Percentiles rank a stretch among this genome's conserved stretches.
phyloP scores from a whole-genome alignment of 2,888 invertebrate genomes.

The Oscheius myriophilus region DNA sequence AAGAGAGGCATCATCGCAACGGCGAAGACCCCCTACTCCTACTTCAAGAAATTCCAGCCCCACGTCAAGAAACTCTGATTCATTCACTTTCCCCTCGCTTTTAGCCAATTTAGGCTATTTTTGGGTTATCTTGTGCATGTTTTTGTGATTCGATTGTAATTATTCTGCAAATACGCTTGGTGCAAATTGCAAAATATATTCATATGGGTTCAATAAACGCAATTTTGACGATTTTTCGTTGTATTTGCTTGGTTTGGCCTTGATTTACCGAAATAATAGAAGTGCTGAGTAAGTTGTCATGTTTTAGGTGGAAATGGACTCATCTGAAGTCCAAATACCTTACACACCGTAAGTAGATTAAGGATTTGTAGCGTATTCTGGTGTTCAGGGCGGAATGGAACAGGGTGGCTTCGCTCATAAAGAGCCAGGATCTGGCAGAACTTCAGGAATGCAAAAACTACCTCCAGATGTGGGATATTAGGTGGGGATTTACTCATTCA shows the following conservation, averaged over 20 bases:
- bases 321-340: not conserved
- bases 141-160: not conserved
- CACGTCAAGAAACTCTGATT: not conserved
- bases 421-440: conserved; percentile 35
- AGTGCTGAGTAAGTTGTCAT: too few species aligned
- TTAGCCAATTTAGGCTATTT: not conserved
- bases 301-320: not conserved
- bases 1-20: conserved; percentile 62
- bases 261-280: too few species aligned
- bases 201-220: not conserved
- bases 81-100: not conserved
- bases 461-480: conserved; percentile 44
- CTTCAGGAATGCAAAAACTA: conserved; percentile 41
- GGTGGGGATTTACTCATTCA: too few species aligned
- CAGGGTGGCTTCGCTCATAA: conserved; percentile 36
- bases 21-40: conserved; percentile 51
- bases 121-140: conserved; percentile 8
- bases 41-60: conserved; percentile 45
- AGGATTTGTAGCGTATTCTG: not conserved
- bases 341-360: conserved; percentile 18
- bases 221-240: not conserved
- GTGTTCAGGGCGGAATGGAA: conserved; percentile 53
- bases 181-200: too few species aligned
- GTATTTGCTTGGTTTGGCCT: not conserved
- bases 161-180: not conserved